phyloP scores from a whole-genome alignment of 2,113 vertebrate genomes.

The Rhizomys pruinosus region DNA sequence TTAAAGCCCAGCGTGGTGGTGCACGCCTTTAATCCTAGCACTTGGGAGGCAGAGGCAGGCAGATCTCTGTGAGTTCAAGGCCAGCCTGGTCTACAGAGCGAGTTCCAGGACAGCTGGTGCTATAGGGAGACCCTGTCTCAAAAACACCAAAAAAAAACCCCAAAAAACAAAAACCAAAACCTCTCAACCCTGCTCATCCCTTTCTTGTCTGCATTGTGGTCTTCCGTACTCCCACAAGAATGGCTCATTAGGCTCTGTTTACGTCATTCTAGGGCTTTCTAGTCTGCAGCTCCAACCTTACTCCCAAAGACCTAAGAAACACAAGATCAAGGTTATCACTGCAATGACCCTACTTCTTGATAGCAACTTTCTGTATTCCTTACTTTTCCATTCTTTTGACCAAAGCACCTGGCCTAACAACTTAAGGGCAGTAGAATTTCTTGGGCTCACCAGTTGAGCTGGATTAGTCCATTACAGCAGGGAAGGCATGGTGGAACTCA shows the following conservation, averaged over 20 bases:
- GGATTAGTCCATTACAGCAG: not conserved
- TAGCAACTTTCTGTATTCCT: not conserved
- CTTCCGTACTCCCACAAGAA: not conserved
- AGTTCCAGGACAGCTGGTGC: too few relatives aligned
- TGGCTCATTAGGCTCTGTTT: not conserved
- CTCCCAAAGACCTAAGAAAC: not conserved
- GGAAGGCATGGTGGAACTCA: not conserved
- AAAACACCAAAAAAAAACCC: too few relatives aligned
- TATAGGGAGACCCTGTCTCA: too few relatives aligned
- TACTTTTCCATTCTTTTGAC: not conserved
- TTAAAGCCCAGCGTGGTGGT: too few relatives aligned
- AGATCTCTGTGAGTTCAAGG: too few relatives aligned
- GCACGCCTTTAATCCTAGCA: too few relatives aligned
- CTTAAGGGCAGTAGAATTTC: not conserved
- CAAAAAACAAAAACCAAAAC: too few relatives aligned
- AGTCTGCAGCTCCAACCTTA: not conserved
- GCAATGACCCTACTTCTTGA: not conserved
- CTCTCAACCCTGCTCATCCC: not conserved
- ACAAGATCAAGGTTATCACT: not conserved
- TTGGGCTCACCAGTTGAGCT: not conserved
- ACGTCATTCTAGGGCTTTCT: too few relatives aligned
- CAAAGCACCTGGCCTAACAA: not conserved
- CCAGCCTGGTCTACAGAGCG: too few relatives aligned
- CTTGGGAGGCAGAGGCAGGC: too few relatives aligned
- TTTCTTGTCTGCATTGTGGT: not conserved